These are phyloP conservation scores for Distichodus sexfasciatus DNA, from an alignment of 2,797 vertebrate species.

Conservation along the genomic window DNA sequence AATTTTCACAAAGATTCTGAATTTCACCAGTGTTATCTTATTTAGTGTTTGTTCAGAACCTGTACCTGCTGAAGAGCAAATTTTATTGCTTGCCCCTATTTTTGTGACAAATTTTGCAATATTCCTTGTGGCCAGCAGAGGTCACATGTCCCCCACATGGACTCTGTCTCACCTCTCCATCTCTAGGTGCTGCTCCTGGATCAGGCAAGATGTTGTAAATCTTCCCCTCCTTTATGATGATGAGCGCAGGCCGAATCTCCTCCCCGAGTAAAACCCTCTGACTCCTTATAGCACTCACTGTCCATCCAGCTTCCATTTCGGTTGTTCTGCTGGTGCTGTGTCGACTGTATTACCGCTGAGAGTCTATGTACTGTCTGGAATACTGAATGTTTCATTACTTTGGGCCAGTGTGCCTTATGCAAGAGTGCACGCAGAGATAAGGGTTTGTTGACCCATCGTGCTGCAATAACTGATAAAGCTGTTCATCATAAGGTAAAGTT, in stretches of 20 bases:
- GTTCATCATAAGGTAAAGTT: no score
- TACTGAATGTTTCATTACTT: conserved; percentile 2
- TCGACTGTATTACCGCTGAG: conserved; percentile 7
- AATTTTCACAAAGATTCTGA: no score
- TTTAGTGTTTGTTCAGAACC: no score
- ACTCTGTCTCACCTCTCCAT: conserved; percentile 61
- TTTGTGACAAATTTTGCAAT: background rate
- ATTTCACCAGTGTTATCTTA: no score
- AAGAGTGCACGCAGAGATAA: conserved; percentile 21
- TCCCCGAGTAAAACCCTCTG: conserved; percentile 69
- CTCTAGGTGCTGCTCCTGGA: conserved; percentile 27
- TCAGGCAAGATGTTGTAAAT: conserved; percentile 66
- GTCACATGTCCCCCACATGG: background rate
- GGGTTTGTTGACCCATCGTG: conserved; percentile 47
- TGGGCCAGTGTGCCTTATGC: background rate
- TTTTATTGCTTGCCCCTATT: background rate
- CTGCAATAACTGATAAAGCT: background rate
- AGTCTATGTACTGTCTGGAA: background rate
- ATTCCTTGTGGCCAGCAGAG: conserved; percentile 26
- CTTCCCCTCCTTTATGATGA: conserved; percentile 72
- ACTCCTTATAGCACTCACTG: conserved; percentile 69
- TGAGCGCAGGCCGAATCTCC: conserved; percentile 67
- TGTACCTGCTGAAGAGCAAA: no score
- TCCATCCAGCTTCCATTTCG: conserved; percentile 69
- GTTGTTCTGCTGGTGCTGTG: background rate